Evolutionary conservation across 2,113 vertebrate species (phyloP), one percentile per base, ranked within the genome.

Genomic region (Epinephelus moara): DNA sequence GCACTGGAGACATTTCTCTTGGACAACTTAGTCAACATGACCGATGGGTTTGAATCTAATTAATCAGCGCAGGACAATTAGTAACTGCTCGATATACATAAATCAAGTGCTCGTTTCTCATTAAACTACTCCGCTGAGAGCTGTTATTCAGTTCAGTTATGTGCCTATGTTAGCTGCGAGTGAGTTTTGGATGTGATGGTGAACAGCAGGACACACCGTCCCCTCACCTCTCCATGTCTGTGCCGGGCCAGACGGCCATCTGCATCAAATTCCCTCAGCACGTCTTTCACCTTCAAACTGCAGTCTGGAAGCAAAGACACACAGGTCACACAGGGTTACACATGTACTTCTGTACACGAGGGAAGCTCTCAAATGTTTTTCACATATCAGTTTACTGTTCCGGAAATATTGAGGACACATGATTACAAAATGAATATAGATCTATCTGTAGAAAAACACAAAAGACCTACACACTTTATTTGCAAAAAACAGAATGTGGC

Each of bases 281-380:
- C 97, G 66, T 98, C 97, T 85, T 97, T 97, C 91, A 99, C 97
- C 89, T 96, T 97, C 92, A 95, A 84, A 90, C 93, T 96, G 92
- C 96, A 96, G 92, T 99, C 98, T 99, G 94, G 64, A 81, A 45
- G 66, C 53, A 86, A 59, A 80, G 80, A 80, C 27, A 90, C 25
- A 74, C 55, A 85, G 61, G 83, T 84, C 88, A 93, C 59, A 77
- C 70, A 82, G 45, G 53, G 25, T 67, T 6, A 81, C 33, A 61
- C n/a, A 42, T 3, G 12, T 47, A 72, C 17, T 10, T 49, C 50
- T 68, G 60, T 30, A 78, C 17, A 25, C 13, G 19, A 47, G 12
- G 17, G 30, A 9, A 50, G 71, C 45, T 40, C 37, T 62, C n/a
- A 47, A 60, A 67, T 9, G 2, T 3, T 33, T 3, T 63, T 56